Base-by-base conservation (phyloP, 2,797 vertebrate species). In the Sebastes melanostomus region DNA sequence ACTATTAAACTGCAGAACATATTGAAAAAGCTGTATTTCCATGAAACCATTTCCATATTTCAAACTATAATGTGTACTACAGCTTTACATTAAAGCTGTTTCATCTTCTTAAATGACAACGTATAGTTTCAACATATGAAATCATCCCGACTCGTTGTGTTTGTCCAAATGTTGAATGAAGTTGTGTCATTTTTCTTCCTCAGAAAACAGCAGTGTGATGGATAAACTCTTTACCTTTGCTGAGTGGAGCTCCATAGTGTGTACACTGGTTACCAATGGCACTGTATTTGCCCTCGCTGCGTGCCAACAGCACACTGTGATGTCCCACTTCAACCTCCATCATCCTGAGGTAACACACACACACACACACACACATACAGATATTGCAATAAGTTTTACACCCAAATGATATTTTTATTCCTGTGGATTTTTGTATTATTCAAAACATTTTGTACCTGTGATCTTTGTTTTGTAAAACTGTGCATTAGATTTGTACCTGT, bases 191-290 rank as follows among this genome's bases (percentile, higher is more conserved):
- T 13, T 71, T 46, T 50, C 1, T 27, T 24, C 13, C 58, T 24
- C 42, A 32, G 25, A 66, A 66, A 65, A 46, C 42, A 46, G 14
- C 14, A 46, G 14, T 18, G 7, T 18, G 42, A 18, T 18, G 42
- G 0, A 46, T 18, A 46, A 22, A 65, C 22, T 30, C 24, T 1
- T 78, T 93, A 97, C 97, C 97, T 96, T 96, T 95, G 81, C 95
- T 96, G 77, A 97, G 95, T 0, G 96, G 95, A 8, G 95, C 96
- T 0, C 96, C 96, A 0, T 95, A 95, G 71, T 97, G 97, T 6
- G 97, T 95, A 29, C 97, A 97, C 72, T 92, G 96, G 92, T 96
- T 96, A 10, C 96, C 95, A 8, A 96, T 72, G 34, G 96, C 97
- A 0, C 82, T 94, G 91, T 94, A 96, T 84, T 80, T 88, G 13